Percentiles rank a stretch among this genome's conserved stretches.
Evolutionary conservation across 2,113 vertebrate species (phyloP).

Genomic region (Apteryx owenii): DNA sequence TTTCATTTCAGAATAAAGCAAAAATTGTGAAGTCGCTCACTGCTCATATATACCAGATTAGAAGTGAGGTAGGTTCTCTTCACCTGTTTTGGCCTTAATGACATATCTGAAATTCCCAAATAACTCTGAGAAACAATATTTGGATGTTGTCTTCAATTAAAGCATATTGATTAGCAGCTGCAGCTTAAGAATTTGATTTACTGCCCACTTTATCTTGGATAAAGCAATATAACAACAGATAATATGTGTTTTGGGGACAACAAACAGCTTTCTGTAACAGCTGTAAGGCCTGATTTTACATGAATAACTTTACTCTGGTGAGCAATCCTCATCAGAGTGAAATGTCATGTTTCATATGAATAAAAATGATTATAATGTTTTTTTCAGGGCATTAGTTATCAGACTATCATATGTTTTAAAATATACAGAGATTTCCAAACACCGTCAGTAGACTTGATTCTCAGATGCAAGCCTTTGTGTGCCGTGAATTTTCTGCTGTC

Average conservation of each 20-base stretch:
- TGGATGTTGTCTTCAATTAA: neutral
- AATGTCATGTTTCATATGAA: neutral
- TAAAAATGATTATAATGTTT: neutral
- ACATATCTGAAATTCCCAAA: slow-evolving; percentile 2
- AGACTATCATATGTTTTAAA: neutral
- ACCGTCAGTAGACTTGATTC: neutral
- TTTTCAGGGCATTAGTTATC: neutral
- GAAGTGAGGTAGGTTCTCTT: neutral
- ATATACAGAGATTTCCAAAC: neutral
- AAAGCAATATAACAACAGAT: neutral
- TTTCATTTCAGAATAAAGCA: neutral
- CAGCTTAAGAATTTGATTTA: neutral
- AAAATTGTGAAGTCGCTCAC: neutral
- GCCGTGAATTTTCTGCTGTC: neutral
- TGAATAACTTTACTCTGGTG: neutral
- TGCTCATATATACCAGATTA: neutral
- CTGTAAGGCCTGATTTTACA: slow-evolving; percentile 21
- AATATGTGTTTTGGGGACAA: neutral
- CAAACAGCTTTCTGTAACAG: neutral
- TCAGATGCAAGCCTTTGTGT: neutral
- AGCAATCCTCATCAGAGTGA: neutral
- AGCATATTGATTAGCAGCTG: slow-evolving; percentile 30
- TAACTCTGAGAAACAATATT: neutral
- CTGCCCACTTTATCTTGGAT: neutral
- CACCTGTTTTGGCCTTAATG: neutral